Evolutionary conservation across 2,888 invertebrate species (phyloP).

Genomic region (Perdita meconis): DNA sequence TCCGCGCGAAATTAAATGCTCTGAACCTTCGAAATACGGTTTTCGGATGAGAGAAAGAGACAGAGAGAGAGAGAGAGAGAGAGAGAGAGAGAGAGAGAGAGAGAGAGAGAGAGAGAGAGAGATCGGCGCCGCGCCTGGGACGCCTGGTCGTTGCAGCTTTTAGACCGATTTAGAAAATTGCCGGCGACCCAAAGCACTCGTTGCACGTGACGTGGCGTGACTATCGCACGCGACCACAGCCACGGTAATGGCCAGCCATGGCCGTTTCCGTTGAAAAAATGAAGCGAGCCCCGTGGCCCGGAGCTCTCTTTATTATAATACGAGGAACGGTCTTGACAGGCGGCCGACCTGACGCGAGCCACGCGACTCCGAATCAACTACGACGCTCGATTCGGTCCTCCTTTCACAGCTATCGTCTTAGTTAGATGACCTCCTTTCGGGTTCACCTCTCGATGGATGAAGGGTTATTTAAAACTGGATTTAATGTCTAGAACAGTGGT

Average conservation of each 20-base stretch:
- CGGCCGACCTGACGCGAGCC: constrained; percentile 67
- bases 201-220: constrained; percentile 74
- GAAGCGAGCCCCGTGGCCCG: constrained; percentile 24
- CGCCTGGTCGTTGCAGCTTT: too few species aligned
- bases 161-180: constrained; percentile 78
- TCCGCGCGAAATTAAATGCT: constrained; percentile 37
- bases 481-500: too few species aligned
- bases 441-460: too few species aligned
- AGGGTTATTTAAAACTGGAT: too few species aligned
- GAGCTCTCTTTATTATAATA: constrained; percentile 57
- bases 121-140: too few species aligned
- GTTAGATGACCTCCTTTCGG: neutral
- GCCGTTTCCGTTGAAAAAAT: constrained; percentile 67
- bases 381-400: constrained; percentile 12
- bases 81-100: too few species aligned
- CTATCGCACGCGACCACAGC: constrained; percentile 77
- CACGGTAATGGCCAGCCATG: constrained; percentile 64
- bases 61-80: too few species aligned
- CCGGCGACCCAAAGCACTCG: constrained; percentile 45
- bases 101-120: too few species aligned
- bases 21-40: constrained; percentile 6
- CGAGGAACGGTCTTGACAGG: constrained; percentile 39
- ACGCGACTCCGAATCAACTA: constrained; percentile 69
- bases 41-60: too few species aligned
- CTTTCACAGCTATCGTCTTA: constrained; percentile 6